These are phyloP conservation scores for Podargus strigoides DNA, from an alignment of 2,797 vertebrate species.

Conservation along the genomic window DNA sequence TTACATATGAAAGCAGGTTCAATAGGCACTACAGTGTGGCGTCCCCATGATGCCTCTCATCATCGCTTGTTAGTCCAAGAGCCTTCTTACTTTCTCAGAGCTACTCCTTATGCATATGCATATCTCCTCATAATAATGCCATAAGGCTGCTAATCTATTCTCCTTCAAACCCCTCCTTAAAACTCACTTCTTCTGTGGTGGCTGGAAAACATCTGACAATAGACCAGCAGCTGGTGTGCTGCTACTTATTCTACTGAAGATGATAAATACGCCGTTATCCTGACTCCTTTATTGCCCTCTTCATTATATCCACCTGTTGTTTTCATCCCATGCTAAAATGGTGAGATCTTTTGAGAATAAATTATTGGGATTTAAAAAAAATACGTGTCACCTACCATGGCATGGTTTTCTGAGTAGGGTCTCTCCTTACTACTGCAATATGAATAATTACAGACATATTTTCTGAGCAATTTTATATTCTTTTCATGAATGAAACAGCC, in stretches of 20 bases:
- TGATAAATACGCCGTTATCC: slow-evolving; percentile 24
- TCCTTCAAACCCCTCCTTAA: slow-evolving; percentile 56
- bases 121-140: slow-evolving; percentile 49
- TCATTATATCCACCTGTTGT: slow-evolving; percentile 32
- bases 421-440: not conserved
- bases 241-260: slow-evolving; percentile 43
- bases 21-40: slow-evolving; percentile 9
- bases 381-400: not conserved
- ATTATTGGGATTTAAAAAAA: not conserved
- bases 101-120: slow-evolving; percentile 61
- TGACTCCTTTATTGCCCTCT: not conserved
- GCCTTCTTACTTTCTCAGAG: slow-evolving; percentile 58
- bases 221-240: slow-evolving; percentile 47
- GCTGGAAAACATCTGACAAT: slow-evolving; percentile 52
- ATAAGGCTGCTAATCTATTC: slow-evolving; percentile 58
- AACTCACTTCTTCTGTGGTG: slow-evolving; percentile 54
- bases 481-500: not conserved
- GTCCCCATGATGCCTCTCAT: slow-evolving; percentile 47
- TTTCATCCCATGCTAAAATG: slow-evolving; percentile 6
- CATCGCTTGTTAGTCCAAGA: slow-evolving; percentile 43
- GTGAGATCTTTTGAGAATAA: not conserved
- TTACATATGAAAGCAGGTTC: slow-evolving; percentile 63
- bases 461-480: not conserved
- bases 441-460: not conserved
- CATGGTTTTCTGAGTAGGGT: not conserved